These are phyloP conservation scores for Acrobasis repandana DNA, from an alignment of 2,888 invertebrate species.

Conservation along the genomic window DNA sequence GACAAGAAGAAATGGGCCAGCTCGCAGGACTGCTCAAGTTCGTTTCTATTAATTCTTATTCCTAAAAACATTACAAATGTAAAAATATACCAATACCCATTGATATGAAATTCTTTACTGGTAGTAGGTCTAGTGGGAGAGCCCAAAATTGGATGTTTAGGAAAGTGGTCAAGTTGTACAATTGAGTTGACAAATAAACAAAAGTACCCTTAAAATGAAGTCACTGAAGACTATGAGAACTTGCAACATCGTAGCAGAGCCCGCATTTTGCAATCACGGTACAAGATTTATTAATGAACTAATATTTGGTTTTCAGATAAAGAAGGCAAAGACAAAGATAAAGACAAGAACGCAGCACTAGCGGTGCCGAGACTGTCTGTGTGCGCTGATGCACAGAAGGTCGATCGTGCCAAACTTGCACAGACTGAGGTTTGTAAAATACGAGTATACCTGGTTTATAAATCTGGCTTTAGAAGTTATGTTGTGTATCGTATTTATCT, in stretches of 20 bases:
- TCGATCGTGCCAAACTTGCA: slow-evolving; percentile 94
- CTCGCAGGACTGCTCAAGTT: slow-evolving; percentile 96
- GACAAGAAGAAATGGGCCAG: slow-evolving; percentile 97
- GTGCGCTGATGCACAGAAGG: slow-evolving; percentile 96
- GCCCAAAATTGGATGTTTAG: too few species aligned
- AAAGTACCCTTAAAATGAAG: too few species aligned
- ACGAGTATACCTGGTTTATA: neutral
- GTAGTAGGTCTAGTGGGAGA: too few species aligned
- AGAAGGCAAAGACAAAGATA: slow-evolving; percentile 90
- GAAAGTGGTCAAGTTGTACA: too few species aligned
- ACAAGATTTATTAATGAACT: neutral
- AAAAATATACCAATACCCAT: too few species aligned
- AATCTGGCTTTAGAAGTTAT: too few species aligned
- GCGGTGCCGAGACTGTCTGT: slow-evolving; percentile 95
- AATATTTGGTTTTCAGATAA: slow-evolving; percentile 83
- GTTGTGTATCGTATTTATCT: too few species aligned
- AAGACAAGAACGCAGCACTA: slow-evolving; percentile 89
- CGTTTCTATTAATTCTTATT: slow-evolving; percentile 51
- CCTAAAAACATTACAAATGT: neutral
- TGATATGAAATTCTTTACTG: too few species aligned
- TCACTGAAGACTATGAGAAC: too few species aligned
- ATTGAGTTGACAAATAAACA: too few species aligned
- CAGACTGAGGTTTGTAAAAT: slow-evolving; percentile 89
- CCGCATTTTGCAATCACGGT: too few species aligned
- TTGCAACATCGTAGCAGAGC: too few species aligned